Evolutionary conservation across 2,797 vertebrate genomes (phyloP).

Genomic region (Muscicapa comitata): DNA sequence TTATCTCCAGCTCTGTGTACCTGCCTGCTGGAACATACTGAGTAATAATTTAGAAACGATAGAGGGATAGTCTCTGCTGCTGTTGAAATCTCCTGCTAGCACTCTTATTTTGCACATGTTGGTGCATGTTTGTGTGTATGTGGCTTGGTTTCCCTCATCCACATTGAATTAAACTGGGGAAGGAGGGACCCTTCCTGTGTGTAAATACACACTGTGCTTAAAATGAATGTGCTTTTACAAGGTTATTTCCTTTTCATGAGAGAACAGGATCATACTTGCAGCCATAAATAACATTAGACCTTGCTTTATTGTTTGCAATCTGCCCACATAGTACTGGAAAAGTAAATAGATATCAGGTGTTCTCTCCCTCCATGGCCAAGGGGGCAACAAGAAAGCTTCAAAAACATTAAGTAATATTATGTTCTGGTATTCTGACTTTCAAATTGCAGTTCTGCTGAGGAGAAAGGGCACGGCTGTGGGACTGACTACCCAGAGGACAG

Average conservation of each 20-base stretch:
- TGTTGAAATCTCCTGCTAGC: background rate
- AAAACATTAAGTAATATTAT: background rate
- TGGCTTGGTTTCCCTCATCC: background rate
- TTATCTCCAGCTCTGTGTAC: background rate
- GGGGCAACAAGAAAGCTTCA: background rate
- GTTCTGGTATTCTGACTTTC: background rate
- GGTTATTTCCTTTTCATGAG: conserved; percentile 3
- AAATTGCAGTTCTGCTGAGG: background rate
- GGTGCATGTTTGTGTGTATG: background rate
- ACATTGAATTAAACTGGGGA: background rate
- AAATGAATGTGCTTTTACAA: conserved; percentile 1
- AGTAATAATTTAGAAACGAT: background rate
- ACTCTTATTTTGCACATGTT: background rate
- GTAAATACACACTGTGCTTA: background rate
- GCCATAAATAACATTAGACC: background rate
- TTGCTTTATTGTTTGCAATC: background rate
- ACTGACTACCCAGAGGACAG: background rate
- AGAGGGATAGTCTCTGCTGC: background rate
- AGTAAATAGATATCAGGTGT: background rate
- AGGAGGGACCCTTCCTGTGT: conserved; percentile 19
- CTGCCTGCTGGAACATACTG: background rate
- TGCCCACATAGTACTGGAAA: background rate
- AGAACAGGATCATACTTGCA: conserved; percentile 22
- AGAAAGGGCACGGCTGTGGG: background rate
- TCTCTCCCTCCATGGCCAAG: background rate